Percentiles rank a stretch among this genome's conserved stretches.
Conservation (phyloP, 2,113 vertebrate species). For the Cephalopholis sonnerati region DNA sequence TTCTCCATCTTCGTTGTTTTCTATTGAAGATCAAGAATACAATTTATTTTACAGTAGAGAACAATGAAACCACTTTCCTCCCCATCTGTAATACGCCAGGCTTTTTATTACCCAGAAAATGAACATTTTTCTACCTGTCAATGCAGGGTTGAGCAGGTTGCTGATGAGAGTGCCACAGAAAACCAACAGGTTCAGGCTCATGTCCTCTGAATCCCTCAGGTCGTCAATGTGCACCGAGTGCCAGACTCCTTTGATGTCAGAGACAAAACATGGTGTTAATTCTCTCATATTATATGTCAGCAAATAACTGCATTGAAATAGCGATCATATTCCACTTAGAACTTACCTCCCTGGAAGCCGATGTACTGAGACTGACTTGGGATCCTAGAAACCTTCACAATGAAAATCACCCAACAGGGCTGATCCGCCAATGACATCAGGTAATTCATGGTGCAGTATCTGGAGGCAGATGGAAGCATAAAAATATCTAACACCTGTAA, state of each 20-base stretch:
- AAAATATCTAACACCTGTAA: neutral
- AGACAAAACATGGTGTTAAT: conserved; percentile 8
- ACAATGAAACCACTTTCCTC: neutral
- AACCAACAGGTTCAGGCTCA: conserved; percentile 79
- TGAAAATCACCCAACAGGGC: conserved; percentile 78
- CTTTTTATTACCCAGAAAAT: neutral
- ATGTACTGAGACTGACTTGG: conserved; percentile 77
- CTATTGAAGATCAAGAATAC: conserved; percentile 22
- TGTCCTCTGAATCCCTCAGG: conserved; percentile 82
- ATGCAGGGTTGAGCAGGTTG: conserved; percentile 66
- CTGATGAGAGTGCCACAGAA: conserved; percentile 82
- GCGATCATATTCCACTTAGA: neutral
- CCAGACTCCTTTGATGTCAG: conserved; percentile 76
- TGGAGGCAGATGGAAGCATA: conserved; percentile 38
- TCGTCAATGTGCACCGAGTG: conserved; percentile 83
- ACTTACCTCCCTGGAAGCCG: conserved; percentile 85
- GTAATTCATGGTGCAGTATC: conserved; percentile 85
- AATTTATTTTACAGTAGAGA: conserved; percentile 7
- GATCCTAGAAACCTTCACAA: conserved; percentile 83
- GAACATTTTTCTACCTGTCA: conserved; percentile 51
- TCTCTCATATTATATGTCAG: neutral
- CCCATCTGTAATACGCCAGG: neutral
- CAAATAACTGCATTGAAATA: accelerated
- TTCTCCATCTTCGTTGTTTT: conserved; percentile 8
- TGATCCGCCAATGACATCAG: conserved; percentile 63